Evolutionary conservation across 92 coral and sea anemone genomes (phyloP).

Genomic region (Montipora capitata): DNA sequence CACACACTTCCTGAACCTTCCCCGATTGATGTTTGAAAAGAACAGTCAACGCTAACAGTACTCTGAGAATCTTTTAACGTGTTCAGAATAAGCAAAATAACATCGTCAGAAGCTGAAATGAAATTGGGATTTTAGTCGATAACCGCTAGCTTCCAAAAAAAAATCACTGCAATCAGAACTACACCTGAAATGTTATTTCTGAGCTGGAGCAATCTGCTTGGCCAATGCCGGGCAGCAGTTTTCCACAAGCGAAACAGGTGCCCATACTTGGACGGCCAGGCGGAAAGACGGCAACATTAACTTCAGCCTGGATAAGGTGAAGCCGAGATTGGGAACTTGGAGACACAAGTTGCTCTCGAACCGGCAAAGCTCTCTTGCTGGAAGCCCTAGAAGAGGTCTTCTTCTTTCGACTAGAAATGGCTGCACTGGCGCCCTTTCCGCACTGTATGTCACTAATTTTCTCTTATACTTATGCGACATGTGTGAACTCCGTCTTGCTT

Average conservation of each 20-base stretch:
- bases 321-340: no score
- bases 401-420: no score
- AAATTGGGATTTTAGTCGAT: neutral
- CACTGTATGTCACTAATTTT: no score
- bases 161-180: neutral
- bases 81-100: neutral
- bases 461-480: no score
- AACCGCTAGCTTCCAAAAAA: neutral
- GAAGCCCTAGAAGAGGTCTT: no score
- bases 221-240: conserved; percentile 34
- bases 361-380: no score
- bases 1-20: conserved; percentile 6
- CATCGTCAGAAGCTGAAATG: neutral
- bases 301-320: no score
- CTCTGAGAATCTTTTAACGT: neutral
- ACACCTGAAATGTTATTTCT: conserved; percentile 17
- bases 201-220: neutral
- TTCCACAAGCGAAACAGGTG: conserved; percentile 49
- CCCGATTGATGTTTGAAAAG: no score
- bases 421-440: no score
- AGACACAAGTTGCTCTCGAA: no score
- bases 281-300: conserved; percentile 18
- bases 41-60: no score
- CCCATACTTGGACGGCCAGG: conserved; percentile 18
- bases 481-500: no score